These are phyloP conservation scores for Capitella teleta DNA, from an alignment of 1,140 invertebrate species.

Conservation along the genomic window DNA sequence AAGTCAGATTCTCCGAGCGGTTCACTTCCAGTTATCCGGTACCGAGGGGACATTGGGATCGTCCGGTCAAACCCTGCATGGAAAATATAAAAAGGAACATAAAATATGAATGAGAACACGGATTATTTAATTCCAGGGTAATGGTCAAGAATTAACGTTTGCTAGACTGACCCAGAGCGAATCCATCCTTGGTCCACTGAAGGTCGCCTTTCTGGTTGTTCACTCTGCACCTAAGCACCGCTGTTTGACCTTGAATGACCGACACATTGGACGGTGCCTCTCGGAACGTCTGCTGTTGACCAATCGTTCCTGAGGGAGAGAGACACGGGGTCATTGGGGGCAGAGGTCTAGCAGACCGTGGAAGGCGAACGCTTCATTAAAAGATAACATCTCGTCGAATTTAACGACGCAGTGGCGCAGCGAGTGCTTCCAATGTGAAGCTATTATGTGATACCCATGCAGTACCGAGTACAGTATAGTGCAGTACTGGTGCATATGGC, in stretches of 20 bases:
- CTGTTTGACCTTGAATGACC: conserved; percentile 29
- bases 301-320: too few relatives aligned
- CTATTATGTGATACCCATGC: too few relatives aligned
- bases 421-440: too few relatives aligned
- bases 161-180: conserved; percentile 51
- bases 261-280: conserved; percentile 16
- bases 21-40: conserved; percentile 71
- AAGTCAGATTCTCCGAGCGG: conserved; percentile 73
- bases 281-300: conserved; percentile 14
- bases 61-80: conserved; percentile 59
- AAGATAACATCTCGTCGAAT: too few relatives aligned
- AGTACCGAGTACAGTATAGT: too few relatives aligned
- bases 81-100: neutral
- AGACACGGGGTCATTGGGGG: too few relatives aligned
- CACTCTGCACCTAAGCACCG: conserved; percentile 72
- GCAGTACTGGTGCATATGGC: too few relatives aligned
- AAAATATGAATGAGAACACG: neutral
- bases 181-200: conserved; percentile 91
- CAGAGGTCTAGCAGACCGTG: too few relatives aligned
- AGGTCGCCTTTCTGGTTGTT: conserved; percentile 70
- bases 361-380: too few relatives aligned
- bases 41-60: conserved; percentile 74
- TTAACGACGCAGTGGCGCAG: too few relatives aligned
- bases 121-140: neutral
- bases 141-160: neutral